Conservation (phyloP, 1,140 invertebrate genomes). For the Philotrypesis tridentata region DNA sequence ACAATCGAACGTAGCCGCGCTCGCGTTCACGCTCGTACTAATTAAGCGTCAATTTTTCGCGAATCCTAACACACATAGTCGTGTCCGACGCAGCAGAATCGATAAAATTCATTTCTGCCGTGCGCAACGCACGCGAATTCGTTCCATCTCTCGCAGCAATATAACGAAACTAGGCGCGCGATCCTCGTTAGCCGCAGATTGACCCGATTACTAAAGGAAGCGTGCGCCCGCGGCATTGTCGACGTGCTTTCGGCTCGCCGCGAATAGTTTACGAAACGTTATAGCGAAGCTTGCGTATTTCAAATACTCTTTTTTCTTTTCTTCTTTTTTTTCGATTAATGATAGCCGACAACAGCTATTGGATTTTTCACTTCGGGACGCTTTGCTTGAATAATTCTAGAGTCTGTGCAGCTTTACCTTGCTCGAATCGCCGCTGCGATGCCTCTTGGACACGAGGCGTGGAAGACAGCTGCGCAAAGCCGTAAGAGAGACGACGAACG, state of each 20-base stretch:
- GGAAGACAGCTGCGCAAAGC: too few relatives aligned
- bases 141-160: not conserved
- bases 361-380: too few relatives aligned
- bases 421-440: too few relatives aligned
- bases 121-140: not conserved
- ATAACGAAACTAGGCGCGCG: constrained; percentile 41
- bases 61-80: not conserved
- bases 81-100: not conserved
- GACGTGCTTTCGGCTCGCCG: not conserved
- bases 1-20: not conserved
- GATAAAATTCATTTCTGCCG: not conserved
- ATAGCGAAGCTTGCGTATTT: too few relatives aligned
- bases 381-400: too few relatives aligned
- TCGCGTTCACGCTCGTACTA: not conserved
- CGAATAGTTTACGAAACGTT: constrained; percentile 28
- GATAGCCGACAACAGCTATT: too few relatives aligned
- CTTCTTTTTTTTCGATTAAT: too few relatives aligned
- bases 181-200: constrained; percentile 57
- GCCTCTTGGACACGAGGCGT: too few relatives aligned
- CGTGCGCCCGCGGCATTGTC: constrained; percentile 50
- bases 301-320: too few relatives aligned
- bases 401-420: too few relatives aligned
- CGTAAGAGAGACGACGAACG: too few relatives aligned
- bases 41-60: not conserved
- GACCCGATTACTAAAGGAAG: constrained; percentile 60